Evolutionary conservation across 37 sponge, comb jelly and placozoan species (phyloP).

Genomic region (Lycopodina hypogea): DNA sequence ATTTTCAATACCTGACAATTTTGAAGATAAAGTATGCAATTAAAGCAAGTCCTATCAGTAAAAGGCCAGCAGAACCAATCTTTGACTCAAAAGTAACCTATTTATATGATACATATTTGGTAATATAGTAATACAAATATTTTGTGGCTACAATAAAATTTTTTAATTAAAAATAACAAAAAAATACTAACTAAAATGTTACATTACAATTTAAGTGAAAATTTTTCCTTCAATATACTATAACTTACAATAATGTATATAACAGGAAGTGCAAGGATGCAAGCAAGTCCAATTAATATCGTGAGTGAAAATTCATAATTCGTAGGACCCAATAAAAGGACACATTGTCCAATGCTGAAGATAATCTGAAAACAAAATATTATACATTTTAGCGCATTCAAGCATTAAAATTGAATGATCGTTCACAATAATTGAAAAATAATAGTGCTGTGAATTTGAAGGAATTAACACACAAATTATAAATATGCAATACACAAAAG

Average conservation of each 20-base stretch:
- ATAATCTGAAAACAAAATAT: conserved; percentile 21
- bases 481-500: too few relatives aligned
- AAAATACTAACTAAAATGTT: neutral
- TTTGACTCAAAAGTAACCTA: conserved; percentile 31
- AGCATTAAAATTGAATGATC: too few relatives aligned
- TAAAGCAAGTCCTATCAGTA: conserved; percentile 14
- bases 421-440: too few relatives aligned
- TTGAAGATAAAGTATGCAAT: conserved; percentile 41
- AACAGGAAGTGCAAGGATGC: conserved; percentile 17
- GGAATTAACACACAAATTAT: too few relatives aligned
- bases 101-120: neutral
- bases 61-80: conserved; percentile 10
- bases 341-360: conserved; percentile 27
- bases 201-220: neutral
- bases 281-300: conserved; percentile 14
- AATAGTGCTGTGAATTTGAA: too few relatives aligned
- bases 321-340: conserved; percentile 10
- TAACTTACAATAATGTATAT: conserved; percentile 26
- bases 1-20: conserved; percentile 26
- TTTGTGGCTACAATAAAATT: neutral
- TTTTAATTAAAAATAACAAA: neutral
- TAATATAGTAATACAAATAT: neutral
- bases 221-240: neutral
- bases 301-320: conserved; percentile 45
- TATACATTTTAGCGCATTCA: too few relatives aligned